A percentile compares a stretch with the other conserved stretches of the same genome.
phyloP scores from a whole-genome alignment of 2,888 invertebrate genomes.

The Spilosoma lubricipeda region DNA sequence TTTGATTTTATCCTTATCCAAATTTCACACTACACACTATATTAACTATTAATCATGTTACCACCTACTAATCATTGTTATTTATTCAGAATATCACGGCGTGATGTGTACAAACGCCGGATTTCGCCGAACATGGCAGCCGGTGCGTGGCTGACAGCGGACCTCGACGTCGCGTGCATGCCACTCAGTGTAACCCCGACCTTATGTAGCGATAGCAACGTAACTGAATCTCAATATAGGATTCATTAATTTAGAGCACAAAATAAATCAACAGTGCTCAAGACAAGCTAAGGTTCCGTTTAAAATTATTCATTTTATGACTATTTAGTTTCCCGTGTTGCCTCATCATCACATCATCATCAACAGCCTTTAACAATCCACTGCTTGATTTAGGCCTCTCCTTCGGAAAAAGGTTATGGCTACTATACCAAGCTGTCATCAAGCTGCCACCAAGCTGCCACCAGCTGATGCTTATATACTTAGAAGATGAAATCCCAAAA shows the following conservation, averaged over 20 bases:
- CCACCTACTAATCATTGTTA: slow-evolving; percentile 33
- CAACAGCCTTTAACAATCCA: too few species aligned
- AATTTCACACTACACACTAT: not conserved
- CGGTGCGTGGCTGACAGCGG: slow-evolving; percentile 57
- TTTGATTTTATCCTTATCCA: slow-evolving; percentile 3
- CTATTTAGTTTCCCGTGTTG: too few species aligned
- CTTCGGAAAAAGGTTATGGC: too few species aligned
- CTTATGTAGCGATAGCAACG: slow-evolving; percentile 40
- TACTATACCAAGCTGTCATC: too few species aligned
- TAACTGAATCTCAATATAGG: not conserved
- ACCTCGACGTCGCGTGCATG: slow-evolving; percentile 68
- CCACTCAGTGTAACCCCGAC: slow-evolving; percentile 60
- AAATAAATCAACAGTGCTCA: not conserved
- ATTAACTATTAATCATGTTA: slow-evolving; percentile 26
- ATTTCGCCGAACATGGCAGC: slow-evolving; percentile 46
- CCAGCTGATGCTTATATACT: too few species aligned
- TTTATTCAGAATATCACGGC: slow-evolving; percentile 40
- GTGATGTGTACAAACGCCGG: slow-evolving; percentile 48
- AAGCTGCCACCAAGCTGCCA: too few species aligned
- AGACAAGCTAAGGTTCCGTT: too few species aligned
- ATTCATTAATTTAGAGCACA: not conserved
- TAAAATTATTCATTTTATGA: too few species aligned
- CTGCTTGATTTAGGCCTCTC: too few species aligned
- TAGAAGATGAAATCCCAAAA: too few species aligned
- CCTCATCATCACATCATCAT: too few species aligned